phyloP scores from a whole-genome alignment of 2,888 invertebrate genomes.

The Argyresthia albistria region DNA sequence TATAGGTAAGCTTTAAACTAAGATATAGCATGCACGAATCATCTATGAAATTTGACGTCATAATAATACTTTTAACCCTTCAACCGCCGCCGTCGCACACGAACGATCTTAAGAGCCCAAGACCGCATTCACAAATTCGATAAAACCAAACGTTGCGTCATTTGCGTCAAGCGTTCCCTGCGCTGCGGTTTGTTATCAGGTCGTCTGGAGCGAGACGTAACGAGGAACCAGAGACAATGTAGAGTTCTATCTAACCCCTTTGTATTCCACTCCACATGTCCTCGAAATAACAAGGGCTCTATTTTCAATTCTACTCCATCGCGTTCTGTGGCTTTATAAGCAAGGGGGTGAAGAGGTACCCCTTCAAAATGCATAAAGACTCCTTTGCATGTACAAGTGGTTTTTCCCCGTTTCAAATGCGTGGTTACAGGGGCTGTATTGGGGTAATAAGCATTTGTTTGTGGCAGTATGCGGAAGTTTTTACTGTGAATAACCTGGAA shows the following conservation, averaged over 20 bases:
- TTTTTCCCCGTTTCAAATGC: slow-evolving; percentile 26
- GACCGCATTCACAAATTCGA: too few species aligned
- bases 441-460: background rate
- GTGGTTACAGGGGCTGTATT: background rate
- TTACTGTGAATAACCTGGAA: background rate
- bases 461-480: background rate
- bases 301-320: slow-evolving; percentile 60
- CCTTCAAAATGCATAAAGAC: slow-evolving; percentile 43
- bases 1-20: too few species aligned
- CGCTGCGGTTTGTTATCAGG: slow-evolving; percentile 56
- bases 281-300: slow-evolving; percentile 69
- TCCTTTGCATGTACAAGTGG: slow-evolving; percentile 37
- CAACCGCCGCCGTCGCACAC: background rate
- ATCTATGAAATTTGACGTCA: too few species aligned
- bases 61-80: too few species aligned
- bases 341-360: slow-evolving; percentile 27
- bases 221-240: slow-evolving; percentile 59
- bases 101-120: background rate
- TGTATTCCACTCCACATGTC: slow-evolving; percentile 60
- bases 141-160: background rate
- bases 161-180: background rate
- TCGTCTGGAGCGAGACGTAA: slow-evolving; percentile 57
- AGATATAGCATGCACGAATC: too few species aligned
- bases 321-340: slow-evolving; percentile 40
- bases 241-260: slow-evolving; percentile 30